A percentile compares a stretch with the other conserved stretches of the same genome.
These are phyloP conservation scores for Cephalopachus bancanus DNA, from an alignment of 2,797 vertebrate species.

Conservation along the genomic window DNA sequence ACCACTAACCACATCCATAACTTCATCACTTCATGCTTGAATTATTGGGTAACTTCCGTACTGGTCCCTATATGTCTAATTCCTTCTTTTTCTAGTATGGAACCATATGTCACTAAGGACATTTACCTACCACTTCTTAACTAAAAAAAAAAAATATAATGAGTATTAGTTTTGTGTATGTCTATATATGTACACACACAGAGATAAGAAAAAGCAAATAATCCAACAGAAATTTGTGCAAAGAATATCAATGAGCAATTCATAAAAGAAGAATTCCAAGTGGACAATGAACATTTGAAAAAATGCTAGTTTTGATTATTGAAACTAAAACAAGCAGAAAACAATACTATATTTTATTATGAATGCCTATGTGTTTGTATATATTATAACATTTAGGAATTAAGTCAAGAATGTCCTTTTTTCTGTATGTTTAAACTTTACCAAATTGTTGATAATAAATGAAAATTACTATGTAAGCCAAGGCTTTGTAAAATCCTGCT, in stretches of 20 bases:
- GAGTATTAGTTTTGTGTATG: neutral
- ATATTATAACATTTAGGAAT: neutral
- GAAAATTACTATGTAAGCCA: neutral
- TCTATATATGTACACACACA: neutral
- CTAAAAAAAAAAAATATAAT: conserved; percentile 35
- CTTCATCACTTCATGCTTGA: neutral
- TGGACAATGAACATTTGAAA: neutral
- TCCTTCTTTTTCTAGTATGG: neutral
- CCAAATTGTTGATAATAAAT: conserved; percentile 28
- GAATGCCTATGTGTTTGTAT: neutral
- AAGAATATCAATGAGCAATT: neutral
- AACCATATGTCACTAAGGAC: neutral
- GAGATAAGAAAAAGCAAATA: neutral
- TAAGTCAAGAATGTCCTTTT: neutral
- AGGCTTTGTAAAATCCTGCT: conserved; percentile 29
- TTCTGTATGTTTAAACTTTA: conserved; percentile 31
- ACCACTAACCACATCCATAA: neutral
- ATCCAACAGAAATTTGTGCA: neutral
- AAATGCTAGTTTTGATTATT: neutral
- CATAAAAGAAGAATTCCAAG: neutral
- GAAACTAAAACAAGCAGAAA: neutral
- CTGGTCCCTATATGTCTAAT: neutral
- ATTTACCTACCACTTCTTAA: neutral
- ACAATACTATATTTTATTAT: neutral
- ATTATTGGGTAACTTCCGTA: neutral